These are phyloP conservation scores for Cydia splendana DNA, from an alignment of 1,140 invertebrate species.

Conservation along the genomic window DNA sequence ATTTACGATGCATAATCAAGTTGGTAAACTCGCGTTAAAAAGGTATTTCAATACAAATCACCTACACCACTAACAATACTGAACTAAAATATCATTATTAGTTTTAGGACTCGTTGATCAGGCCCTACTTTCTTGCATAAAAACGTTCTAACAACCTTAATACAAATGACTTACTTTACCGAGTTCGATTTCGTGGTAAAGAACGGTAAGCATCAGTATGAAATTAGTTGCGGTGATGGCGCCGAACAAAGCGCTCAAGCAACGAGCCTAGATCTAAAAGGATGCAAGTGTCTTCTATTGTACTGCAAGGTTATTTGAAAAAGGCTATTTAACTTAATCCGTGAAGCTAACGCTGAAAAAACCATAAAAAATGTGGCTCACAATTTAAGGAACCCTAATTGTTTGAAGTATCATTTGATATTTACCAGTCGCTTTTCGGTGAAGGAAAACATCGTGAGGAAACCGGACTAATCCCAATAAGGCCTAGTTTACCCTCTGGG, in stretches of 20 bases:
- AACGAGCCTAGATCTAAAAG: background rate
- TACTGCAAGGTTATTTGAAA: background rate
- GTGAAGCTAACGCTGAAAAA: background rate
- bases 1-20: no score
- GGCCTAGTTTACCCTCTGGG: no score
- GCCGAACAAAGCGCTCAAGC: background rate
- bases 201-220: background rate
- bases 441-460: no score
- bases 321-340: background rate
- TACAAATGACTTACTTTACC: background rate
- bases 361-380: no score
- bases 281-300: background rate
- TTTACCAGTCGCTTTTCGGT: no score
- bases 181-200: background rate
- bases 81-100: no score
- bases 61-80: no score
- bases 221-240: conserved; percentile 13
- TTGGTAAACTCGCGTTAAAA: no score
- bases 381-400: no score
- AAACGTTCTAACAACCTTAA: background rate
- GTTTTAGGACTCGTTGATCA: background rate
- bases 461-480: no score
- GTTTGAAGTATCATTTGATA: no score
- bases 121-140: background rate
- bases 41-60: no score